A percentile compares a stretch with the other conserved stretches of the same genome.
Conservation (phyloP, 1,140 invertebrate genomes). For the Penaeus chinensis region DNA sequence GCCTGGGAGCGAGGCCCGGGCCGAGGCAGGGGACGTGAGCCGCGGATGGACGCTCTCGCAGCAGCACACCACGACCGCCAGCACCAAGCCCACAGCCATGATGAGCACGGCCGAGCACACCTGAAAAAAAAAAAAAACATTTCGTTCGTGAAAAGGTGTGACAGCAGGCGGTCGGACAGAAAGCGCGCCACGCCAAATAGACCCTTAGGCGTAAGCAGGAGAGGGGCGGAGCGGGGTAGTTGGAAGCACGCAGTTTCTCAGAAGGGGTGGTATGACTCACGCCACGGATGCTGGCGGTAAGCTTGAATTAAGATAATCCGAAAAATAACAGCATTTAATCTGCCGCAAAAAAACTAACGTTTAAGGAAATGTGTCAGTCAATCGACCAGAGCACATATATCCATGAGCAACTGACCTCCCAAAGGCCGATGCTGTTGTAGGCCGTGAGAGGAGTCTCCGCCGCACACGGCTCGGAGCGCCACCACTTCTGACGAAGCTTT, state of each 20-base stretch:
- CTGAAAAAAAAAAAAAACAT: not conserved
- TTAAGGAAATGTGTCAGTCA: too few relatives aligned
- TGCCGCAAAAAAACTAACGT: too few relatives aligned
- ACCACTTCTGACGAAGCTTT: slow-evolving; percentile 40
- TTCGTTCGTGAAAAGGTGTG: not conserved
- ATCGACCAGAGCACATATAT: too few relatives aligned
- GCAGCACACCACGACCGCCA: slow-evolving; percentile 36
- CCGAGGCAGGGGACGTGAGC: not conserved
- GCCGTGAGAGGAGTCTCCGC: slow-evolving; percentile 17
- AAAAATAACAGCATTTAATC: too few relatives aligned
- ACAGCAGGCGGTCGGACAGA: not conserved
- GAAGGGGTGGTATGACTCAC: too few relatives aligned
- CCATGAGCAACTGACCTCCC: slow-evolving; percentile 9
- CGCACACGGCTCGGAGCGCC: slow-evolving; percentile 29
- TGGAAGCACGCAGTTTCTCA: too few relatives aligned
- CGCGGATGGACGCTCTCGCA: slow-evolving; percentile 1
- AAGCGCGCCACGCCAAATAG: too few relatives aligned
- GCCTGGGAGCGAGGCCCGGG: not conserved
- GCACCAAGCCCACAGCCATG: slow-evolving; percentile 22
- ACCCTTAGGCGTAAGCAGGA: too few relatives aligned
- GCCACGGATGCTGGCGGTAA: too few relatives aligned
- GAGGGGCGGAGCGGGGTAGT: too few relatives aligned
- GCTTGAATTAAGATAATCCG: too few relatives aligned
- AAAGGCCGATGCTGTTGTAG: slow-evolving; percentile 27
- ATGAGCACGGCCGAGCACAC: slow-evolving; percentile 37